These are phyloP conservation scores for Nerophis lumbriciformis DNA, from an alignment of 2,113 vertebrate genomes.

Conservation along the genomic window DNA sequence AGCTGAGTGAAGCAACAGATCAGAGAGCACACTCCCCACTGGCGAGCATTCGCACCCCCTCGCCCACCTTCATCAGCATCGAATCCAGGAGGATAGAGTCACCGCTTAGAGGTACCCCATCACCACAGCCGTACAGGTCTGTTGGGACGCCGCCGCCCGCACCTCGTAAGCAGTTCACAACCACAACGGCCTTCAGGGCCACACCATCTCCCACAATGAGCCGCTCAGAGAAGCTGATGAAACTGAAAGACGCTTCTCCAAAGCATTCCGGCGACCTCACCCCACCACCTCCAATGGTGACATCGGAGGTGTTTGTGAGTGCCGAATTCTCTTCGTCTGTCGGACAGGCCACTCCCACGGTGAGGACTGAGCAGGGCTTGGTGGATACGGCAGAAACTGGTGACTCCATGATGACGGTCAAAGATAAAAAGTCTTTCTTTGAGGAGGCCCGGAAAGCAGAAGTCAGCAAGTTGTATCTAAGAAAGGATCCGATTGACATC, in stretches of 20 bases:
- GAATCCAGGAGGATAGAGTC: slow-evolving; percentile 78
- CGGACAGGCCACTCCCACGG: slow-evolving; percentile 62
- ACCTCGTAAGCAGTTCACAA: slow-evolving; percentile 55
- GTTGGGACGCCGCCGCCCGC: slow-evolving; percentile 66
- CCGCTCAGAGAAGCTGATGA: slow-evolving; percentile 80
- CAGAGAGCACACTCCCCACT: slow-evolving; percentile 65
- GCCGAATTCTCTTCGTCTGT: slow-evolving; percentile 73
- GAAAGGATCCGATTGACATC: slow-evolving; percentile 73
- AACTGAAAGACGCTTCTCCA: slow-evolving; percentile 75
- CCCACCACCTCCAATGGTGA: slow-evolving; percentile 48
- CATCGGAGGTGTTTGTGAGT: slow-evolving; percentile 48
- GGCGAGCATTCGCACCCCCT: slow-evolving; percentile 76
- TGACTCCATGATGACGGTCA: slow-evolving; percentile 73
- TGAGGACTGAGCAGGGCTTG: slow-evolving; percentile 47
- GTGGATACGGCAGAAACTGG: slow-evolving; percentile 54
- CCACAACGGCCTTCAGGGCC: slow-evolving; percentile 55
- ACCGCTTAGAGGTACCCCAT: slow-evolving; percentile 63
- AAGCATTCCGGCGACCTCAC: slow-evolving; percentile 69
- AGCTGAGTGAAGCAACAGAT: slow-evolving; percentile 49
- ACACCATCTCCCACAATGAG: slow-evolving; percentile 75
- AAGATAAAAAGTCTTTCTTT: slow-evolving; percentile 72
- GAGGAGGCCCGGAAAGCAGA: slow-evolving; percentile 76
- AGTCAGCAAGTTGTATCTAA: slow-evolving; percentile 57
- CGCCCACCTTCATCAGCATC: slow-evolving; percentile 87
- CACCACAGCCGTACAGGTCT: slow-evolving; percentile 69